Evolutionary conservation across 2,888 invertebrate genomes (phyloP).

Genomic region (Prenolepis imparis): DNA sequence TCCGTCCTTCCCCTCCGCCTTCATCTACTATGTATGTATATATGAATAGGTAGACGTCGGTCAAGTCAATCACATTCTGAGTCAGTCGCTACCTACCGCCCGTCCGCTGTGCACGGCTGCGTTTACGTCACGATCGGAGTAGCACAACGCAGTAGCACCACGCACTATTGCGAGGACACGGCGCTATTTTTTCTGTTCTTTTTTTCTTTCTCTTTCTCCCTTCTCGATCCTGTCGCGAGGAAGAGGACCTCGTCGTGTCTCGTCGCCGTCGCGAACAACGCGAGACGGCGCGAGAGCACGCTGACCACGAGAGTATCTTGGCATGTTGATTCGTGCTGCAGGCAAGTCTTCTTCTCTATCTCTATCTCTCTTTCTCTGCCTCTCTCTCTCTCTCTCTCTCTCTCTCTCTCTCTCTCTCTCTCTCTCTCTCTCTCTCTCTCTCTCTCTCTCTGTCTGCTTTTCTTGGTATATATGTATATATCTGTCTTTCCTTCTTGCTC

Average conservation of each 20-base stretch:
- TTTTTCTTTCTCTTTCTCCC: too few relatives aligned
- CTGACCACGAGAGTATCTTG: conserved; percentile 56
- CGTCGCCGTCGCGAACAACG: background rate
- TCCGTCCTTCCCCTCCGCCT: background rate
- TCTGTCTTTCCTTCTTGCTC: background rate
- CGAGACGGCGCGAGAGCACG: conserved; percentile 16
- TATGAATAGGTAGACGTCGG: background rate
- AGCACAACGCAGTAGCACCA: background rate
- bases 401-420: background rate
- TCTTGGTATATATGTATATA: background rate
- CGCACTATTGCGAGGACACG: background rate
- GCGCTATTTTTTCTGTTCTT: background rate
- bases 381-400: background rate
- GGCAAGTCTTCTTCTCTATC: conserved; percentile 64
- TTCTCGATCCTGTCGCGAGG: background rate
- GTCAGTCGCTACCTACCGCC: background rate
- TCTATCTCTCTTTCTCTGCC: conserved; percentile 13
- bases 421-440: background rate
- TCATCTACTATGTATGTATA: too few relatives aligned
- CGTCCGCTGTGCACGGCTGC: background rate
- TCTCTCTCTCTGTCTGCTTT: background rate
- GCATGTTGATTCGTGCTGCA: conserved; percentile 71
- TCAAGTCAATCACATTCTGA: conserved; percentile 4
- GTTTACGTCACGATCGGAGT: background rate
- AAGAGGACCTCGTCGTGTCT: background rate